Evolutionary conservation across 2,797 vertebrate genomes (phyloP), one percentile per base, ranked within the genome.

Genomic region (Ptychadena robeensis): DNA sequence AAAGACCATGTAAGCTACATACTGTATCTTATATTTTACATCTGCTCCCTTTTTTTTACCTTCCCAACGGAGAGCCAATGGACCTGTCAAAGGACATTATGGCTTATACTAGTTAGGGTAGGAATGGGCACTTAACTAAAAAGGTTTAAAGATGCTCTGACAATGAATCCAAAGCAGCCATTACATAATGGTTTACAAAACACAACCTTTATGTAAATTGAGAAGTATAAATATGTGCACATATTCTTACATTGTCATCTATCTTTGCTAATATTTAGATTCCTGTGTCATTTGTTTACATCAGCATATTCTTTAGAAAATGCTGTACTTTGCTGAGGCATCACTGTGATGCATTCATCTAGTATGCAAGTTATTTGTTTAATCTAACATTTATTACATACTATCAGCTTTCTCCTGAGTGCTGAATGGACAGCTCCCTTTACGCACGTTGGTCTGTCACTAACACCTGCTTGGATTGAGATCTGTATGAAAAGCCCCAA

Each of bases 401-500:
- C 15, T 30, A 64, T 18, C 2, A 64, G 59, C 25, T 75, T 18
- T 5, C 32, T n/a, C 11, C 15, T 30, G 8, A 34, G 66, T 71
- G 73, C 44, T 64, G 53, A 77, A 76, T 34, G 28, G 18, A 82
- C 48, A 65, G 34, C 67, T 77, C 57, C n/a, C 40, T n/a, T 9
- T 31, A 27, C 37, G 48, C 57, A 57, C 9, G 37, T 38, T 27
- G 61, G 34, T 38, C 34, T 63, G 32, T 64, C 27, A 9, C 73
- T 61, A 25, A 18, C 53, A 64, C 34, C 73, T 82, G 65, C 35
- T 12, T 32, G 28, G 2, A 25, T 14, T 74, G n/a, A 57, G 31
- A 10, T 18, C 11, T 59, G 32, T 30, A 61, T 27, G 25, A 61
- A 59, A 40, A 69, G n/a, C 40, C 30, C 14, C 34, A 40, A 32